Conservation (phyloP, 2,888 invertebrate species). For the Agonopterix arenella region DNA sequence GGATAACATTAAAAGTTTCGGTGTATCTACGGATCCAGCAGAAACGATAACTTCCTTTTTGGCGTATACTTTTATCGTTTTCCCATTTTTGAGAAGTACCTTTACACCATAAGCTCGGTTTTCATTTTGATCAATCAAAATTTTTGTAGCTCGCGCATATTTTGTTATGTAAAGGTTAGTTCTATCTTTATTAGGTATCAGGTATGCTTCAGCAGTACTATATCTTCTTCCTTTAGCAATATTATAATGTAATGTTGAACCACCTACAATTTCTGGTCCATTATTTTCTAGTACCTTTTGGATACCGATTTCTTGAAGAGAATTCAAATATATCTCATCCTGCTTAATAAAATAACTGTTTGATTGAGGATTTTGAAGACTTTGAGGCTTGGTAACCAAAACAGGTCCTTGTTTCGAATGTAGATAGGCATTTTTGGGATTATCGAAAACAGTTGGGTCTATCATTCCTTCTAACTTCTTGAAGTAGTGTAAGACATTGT, state of each 20-base stretch:
- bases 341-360: slow-evolving; percentile 22
- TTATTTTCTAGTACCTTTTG: slow-evolving; percentile 27
- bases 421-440: slow-evolving; percentile 19
- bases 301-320: slow-evolving; percentile 30
- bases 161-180: slow-evolving; percentile 48
- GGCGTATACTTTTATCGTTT: slow-evolving; percentile 34
- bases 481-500: slow-evolving; percentile 26
- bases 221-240: slow-evolving; percentile 47
- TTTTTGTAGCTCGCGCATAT: slow-evolving; percentile 39
- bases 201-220: slow-evolving; percentile 55
- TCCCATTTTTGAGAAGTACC: slow-evolving; percentile 28
- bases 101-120: slow-evolving; percentile 41
- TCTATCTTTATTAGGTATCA: slow-evolving; percentile 33
- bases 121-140: slow-evolving; percentile 40
- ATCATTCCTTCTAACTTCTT: slow-evolving; percentile 34
- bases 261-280: slow-evolving; percentile 27
- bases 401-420: slow-evolving; percentile 32
- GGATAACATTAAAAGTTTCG: slow-evolving; percentile 57
- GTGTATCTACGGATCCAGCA: slow-evolving; percentile 50
- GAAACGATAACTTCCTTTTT: slow-evolving; percentile 52
- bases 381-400: slow-evolving; percentile 24
- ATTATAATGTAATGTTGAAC: slow-evolving; percentile 28
- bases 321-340: slow-evolving; percentile 21
- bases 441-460: slow-evolving; percentile 20
- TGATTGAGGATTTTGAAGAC: slow-evolving; percentile 10